Base-by-base conservation (phyloP, 2,888 invertebrate genomes). In the Acleris literana region DNA sequence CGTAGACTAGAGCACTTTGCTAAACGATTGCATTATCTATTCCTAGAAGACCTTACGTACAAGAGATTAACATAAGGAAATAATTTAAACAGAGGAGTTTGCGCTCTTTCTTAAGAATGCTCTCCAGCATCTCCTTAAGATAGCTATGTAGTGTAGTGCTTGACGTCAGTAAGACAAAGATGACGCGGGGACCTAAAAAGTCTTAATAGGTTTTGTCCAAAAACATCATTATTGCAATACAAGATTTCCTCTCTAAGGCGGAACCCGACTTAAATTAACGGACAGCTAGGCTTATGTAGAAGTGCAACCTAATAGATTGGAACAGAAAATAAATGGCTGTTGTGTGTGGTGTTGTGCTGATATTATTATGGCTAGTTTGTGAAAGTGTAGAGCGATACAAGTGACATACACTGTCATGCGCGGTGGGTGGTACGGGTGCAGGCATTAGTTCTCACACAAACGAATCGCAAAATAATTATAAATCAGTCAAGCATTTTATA, bases 391-490 rank as follows among this genome's bases (percentile, higher is more conserved):
- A 78, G 80, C 84, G 76, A 80, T 76, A 80, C 78, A 71, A 64
- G 72, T 75, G 74, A 73, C 72, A 73, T 73, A 69, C 76, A 76
- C 74, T 85, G 87, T 86, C 91, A 91, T 91, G 91, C 91, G 87
- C 78, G 80, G 64, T 64, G 84, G 86, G 90, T 87, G 88, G 90
- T 87, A 90, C 91, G 87, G 86, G 91, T 92, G 92, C 91, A 90
- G 91, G 88, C 87, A 74, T 73, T 72, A 70, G 73, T 76, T 83
- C 84, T 81, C 85, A 82, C 86, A 86, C 85, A 85, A 87, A 87
- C 84, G 29, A 22, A 43, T 53, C n/a, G 59, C 55, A 52, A 60
- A 49, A 61, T 39, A 56, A 55, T 51, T 43, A 33, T 44, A 51
- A 48, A 46, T n/a, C 61, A 22, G n/a, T 44, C 20, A 66, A 62